Base-by-base conservation (phyloP, 1,140 invertebrate species). In the Sitobion miscanthi region DNA sequence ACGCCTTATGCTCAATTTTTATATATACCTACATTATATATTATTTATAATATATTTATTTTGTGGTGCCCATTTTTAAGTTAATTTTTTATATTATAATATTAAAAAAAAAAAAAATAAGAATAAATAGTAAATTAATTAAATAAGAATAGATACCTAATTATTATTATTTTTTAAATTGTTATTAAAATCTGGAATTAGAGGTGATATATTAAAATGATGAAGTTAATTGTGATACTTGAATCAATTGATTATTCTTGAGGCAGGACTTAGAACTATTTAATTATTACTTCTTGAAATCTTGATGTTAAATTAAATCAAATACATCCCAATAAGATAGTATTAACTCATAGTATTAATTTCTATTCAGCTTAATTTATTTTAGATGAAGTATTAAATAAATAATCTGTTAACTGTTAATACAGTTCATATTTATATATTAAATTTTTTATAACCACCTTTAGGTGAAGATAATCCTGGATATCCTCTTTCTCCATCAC, bases 401-500 rank as follows among this genome's bases (percentile, higher is more conserved):
- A 69, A 17, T 14, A 69, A n/a, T 17, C 14, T 69, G 30, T 69
- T n/a, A n/a, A 69, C 30, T n/a, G 0, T n/a, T 62, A 69, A 69
- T 69, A n/a, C 30, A n/a, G 3, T 14, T 17, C 14, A 14, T n/a
- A n/a, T 17, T n/a, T n/a, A 69, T 6, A 6, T 69, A n/a, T 2
- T 77, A 42, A 42, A 23, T 83, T 42, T 23, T 20, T 42, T 83
- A 9, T 20, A 93, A 42, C 45, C 57, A 94, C 94, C 94, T 86
- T 94, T 94, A 45, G 52, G 47, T 85, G 93, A 94, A 45, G 93
- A 35, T 83, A 93, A 62, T 45, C 94, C 94, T n/a, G 94, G 94
- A 38, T n/a, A 77, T 30, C 94, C 94, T 94, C 96, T 95, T 1
- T 95, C 94, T 47, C 97, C 97, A 94, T 96, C 96, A 94, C 95